These are phyloP conservation scores for Meriones unguiculatus DNA, from an alignment of 2,113 vertebrate species.

Conservation along the genomic window DNA sequence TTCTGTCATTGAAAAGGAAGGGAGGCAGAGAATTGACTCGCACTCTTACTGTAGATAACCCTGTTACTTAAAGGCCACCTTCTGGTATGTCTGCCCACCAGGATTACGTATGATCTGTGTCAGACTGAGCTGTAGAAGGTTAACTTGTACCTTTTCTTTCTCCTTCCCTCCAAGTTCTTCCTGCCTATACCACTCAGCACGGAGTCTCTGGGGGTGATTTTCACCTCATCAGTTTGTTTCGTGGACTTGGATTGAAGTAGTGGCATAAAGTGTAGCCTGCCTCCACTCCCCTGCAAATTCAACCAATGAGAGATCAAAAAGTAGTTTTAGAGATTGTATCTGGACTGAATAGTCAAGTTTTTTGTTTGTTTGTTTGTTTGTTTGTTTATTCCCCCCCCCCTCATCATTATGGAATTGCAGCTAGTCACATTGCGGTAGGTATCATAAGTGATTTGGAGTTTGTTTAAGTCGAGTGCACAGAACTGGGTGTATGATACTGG, in stretches of 20 bases:
- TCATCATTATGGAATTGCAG: not conserved
- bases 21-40: not conserved
- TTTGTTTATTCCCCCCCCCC: not conserved
- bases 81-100: not conserved
- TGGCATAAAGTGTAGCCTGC: not conserved
- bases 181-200: accelerated
- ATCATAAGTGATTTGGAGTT: not conserved
- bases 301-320: not conserved
- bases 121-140: accelerated
- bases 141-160: not conserved
- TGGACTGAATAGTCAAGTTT: not conserved
- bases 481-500: not conserved
- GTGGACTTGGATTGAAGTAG: not conserved
- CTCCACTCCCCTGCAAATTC: not conserved
- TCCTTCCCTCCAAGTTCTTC: not conserved
- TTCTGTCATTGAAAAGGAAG: not conserved
- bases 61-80: not conserved
- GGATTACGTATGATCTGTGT: not conserved
- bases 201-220: not conserved
- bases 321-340: not conserved
- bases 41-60: not conserved
- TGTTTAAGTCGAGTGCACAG: not conserved
- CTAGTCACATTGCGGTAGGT: not conserved
- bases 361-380: too few species aligned
- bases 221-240: not conserved